These are phyloP conservation scores for Amphilophus citrinellus DNA, from an alignment of 2,113 vertebrate species.

Conservation along the genomic window DNA sequence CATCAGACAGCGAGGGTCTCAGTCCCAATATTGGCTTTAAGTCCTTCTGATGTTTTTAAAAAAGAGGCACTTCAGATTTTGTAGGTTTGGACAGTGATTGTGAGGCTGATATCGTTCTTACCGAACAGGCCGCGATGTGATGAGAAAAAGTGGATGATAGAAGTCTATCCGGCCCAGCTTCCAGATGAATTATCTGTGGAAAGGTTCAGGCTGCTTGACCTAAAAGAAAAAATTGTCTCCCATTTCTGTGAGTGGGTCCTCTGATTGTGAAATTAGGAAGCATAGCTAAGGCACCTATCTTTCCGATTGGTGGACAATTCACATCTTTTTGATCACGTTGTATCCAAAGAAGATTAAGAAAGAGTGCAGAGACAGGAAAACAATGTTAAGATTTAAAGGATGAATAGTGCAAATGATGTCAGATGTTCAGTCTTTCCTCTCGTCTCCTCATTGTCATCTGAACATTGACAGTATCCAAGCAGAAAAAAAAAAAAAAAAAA, in stretches of 20 bases:
- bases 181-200: too few species aligned
- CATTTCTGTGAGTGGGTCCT: background rate
- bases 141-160: background rate
- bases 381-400: constrained; percentile 66
- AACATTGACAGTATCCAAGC: constrained; percentile 46
- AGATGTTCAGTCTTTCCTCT: constrained; percentile 53
- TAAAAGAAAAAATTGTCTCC: background rate
- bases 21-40: background rate
- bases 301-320: constrained; percentile 44
- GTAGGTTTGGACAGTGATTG: constrained; percentile 34
- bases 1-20: background rate
- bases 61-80: constrained; percentile 57
- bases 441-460: constrained; percentile 43
- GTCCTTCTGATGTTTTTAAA: background rate
- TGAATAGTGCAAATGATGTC: constrained; percentile 81
- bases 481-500: constrained; percentile 33
- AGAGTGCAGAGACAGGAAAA: constrained; percentile 33
- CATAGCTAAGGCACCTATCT: constrained; percentile 58
- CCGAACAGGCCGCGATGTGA: constrained; percentile 20
- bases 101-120: constrained; percentile 24
- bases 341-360: constrained; percentile 27
- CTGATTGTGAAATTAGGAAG: constrained; percentile 34
- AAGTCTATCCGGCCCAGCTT: background rate
- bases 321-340: constrained; percentile 30
- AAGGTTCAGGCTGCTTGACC: constrained; percentile 10